Evolutionary conservation across 2,113 vertebrate genomes (phyloP).

Genomic region (Anoplopoma fimbria): DNA sequence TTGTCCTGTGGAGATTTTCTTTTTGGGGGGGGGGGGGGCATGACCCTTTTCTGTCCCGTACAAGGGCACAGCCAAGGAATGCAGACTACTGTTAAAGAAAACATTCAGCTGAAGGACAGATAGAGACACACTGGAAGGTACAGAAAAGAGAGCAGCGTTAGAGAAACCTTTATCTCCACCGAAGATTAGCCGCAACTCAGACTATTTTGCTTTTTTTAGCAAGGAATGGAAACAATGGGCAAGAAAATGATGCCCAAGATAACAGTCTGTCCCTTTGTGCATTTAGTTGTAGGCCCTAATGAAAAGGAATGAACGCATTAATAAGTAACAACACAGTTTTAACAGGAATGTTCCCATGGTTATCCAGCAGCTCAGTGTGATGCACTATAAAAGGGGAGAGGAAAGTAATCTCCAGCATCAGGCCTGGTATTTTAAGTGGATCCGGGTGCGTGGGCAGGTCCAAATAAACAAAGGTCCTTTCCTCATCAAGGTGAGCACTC

Average conservation of each 20-base stretch:
- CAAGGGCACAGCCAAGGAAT: conserved; percentile 38
- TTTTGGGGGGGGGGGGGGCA: neutral
- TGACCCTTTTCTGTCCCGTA: conserved; percentile 16
- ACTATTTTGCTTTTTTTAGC: neutral
- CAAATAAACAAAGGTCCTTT: conserved; percentile 47
- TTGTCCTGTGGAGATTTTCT: conserved; percentile 27
- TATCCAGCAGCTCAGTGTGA: neutral
- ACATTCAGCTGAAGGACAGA: conserved; percentile 18
- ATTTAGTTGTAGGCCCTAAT: neutral
- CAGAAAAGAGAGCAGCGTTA: no score
- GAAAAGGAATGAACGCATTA: neutral
- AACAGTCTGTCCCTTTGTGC: neutral
- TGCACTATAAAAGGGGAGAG: neutral
- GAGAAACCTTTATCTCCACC: no score
- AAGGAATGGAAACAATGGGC: neutral
- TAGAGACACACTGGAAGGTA: neutral
- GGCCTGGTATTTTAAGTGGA: conserved; percentile 58
- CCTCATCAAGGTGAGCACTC: conserved; percentile 5
- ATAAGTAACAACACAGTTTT: neutral
- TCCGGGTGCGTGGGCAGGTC: conserved; percentile 49
- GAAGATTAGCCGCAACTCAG: no score
- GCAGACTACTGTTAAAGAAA: neutral
- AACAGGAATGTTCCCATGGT: neutral
- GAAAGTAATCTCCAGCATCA: conserved; percentile 32
- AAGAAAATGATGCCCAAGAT: neutral